Evolutionary conservation across 2,113 vertebrate genomes (phyloP).

Genomic region (Leucosticte australis): DNA sequence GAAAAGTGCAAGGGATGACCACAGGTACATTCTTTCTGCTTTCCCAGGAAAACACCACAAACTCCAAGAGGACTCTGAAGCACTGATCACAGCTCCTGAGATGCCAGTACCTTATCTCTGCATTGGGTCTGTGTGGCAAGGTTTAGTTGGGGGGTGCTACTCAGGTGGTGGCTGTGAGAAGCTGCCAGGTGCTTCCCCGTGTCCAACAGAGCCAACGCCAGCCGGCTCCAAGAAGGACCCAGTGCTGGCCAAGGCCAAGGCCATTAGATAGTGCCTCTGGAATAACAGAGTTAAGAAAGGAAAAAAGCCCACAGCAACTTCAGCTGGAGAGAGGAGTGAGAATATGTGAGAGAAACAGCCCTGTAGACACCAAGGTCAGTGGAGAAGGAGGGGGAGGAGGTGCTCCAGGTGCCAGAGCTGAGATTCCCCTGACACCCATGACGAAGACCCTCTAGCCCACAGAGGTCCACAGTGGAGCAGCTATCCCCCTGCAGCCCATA

Average conservation of each 20-base stretch:
- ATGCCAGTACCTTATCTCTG: background rate
- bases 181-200: background rate
- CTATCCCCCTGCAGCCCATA: background rate
- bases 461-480: background rate
- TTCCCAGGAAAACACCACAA: background rate
- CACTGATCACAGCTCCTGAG: background rate
- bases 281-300: background rate
- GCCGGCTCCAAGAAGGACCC: rapidly evolving
- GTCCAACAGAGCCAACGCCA: rapidly evolving
- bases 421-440: rapidly evolving
- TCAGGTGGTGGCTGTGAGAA: background rate
- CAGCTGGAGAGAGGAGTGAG: background rate
- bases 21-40: background rate
- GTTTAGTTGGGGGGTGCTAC: background rate
- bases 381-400: background rate
- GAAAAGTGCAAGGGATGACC: background rate
- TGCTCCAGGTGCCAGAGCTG: background rate
- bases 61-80: background rate
- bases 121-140: background rate
- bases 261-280: background rate
- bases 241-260: background rate
- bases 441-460: background rate
- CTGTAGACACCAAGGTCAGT: background rate
- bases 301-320: background rate
- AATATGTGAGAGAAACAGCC: background rate